Percentiles rank a stretch among this genome's conserved stretches.
These are phyloP conservation scores for Hippocampus abdominalis DNA, from an alignment of 2,113 vertebrate species.

Conservation along the genomic window DNA sequence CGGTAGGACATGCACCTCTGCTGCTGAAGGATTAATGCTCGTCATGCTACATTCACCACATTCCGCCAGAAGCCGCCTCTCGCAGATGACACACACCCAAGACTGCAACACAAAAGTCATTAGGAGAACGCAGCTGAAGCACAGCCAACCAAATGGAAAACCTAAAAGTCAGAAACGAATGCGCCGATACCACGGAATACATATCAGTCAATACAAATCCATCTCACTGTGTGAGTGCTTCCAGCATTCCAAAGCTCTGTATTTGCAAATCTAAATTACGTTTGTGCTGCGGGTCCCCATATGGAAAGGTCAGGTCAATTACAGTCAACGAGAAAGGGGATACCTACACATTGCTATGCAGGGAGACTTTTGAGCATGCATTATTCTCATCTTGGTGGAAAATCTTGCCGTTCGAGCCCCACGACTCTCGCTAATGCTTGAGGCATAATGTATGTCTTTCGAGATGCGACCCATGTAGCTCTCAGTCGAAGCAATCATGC, in stretches of 20 bases:
- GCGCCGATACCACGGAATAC: constrained; percentile 26
- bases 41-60: constrained; percentile 52
- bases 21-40: constrained; percentile 55
- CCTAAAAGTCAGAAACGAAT: constrained; percentile 20
- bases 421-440: constrained; percentile 35
- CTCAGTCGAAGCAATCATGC: constrained; percentile 26
- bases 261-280: constrained; percentile 35
- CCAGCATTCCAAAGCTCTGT: constrained; percentile 30
- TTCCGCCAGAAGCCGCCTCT: constrained; percentile 46
- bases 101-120: constrained; percentile 37
- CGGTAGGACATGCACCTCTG: constrained; percentile 44
- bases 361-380: constrained; percentile 29
- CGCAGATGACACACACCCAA: constrained; percentile 21
- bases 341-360: constrained; percentile 12
- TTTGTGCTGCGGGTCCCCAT: constrained; percentile 31
- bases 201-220: constrained; percentile 20
- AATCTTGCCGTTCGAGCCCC: constrained; percentile 56
- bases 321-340: constrained; percentile 8
- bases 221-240: constrained; percentile 56
- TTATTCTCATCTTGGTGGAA: constrained; percentile 55
- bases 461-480: constrained; percentile 30
- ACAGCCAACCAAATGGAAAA: constrained; percentile 15
- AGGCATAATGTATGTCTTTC: constrained; percentile 32
- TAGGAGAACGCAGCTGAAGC: constrained; percentile 25
- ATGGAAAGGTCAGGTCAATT: constrained; percentile 54